Base-by-base conservation (phyloP, 2,888 invertebrate species). In the Lasioglossum leucozonium region DNA sequence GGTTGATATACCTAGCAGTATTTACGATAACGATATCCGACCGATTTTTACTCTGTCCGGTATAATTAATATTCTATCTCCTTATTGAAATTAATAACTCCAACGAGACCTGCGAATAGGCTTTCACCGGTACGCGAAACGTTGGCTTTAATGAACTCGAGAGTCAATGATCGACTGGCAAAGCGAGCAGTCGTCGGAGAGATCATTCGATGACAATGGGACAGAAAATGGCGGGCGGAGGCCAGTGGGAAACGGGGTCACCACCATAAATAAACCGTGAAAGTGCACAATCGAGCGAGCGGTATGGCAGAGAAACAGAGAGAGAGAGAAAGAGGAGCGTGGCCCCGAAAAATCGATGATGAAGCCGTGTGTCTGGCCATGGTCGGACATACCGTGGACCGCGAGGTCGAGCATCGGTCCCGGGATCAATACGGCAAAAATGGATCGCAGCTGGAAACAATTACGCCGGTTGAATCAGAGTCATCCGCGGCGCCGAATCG, bases 381-480 rank as follows among this genome's bases (percentile, higher is more conserved):
- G 30, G 62, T 30, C 30, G 62, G 62, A 62, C 62, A 30, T 6
- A 26, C 16, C 16, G 26, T 62, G 62, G 62, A 30, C 62, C 62
- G 47, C 11, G 72, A 30, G 62, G 62, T 62, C 62, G 62, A 62
- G 62, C 62, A 62, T 62, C 62, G 62, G 62, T n/a, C n/a, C 16
- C 30, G 22, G 65, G 22, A 67, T 67, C 65, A 34, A 67, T 40
- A 69, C 40, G 37, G 69, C 37, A 69, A 69, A 37, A 69, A 69
- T 69, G n/a, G 37, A 69, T 69, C 69, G 34, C n/a, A 40, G 67
- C 44, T 34, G 69, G 69, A 30, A 51, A 76, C 51, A 76, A 55
- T 77, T 47, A 47, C 42, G 40, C 16, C 11, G 30, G 44, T 40
- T 37, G 69, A n/a, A 40, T 69, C 34, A n/a, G n/a, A 69, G 69